These are phyloP conservation scores for Sternotherus odoratus DNA, from an alignment of 2,797 vertebrate species.

Conservation along the genomic window DNA sequence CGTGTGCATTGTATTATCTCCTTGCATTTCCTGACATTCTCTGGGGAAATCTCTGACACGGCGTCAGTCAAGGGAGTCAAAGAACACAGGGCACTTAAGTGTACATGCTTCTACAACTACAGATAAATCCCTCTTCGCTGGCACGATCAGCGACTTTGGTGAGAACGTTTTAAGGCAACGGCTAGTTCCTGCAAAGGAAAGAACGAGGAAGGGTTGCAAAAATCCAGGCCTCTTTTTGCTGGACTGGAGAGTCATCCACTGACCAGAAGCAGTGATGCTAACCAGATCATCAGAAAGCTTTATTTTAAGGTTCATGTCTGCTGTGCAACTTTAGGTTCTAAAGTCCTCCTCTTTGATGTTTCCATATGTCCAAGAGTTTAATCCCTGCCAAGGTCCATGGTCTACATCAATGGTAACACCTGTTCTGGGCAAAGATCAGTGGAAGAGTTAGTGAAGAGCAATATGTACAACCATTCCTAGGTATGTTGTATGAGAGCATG, in stretches of 20 bases:
- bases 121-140: constrained; percentile 58
- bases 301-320: constrained; percentile 18
- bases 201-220: constrained; percentile 49
- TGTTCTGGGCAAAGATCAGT: constrained; percentile 48
- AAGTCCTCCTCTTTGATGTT: constrained; percentile 63
- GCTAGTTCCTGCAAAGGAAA: constrained; percentile 67
- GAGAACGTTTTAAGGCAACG: constrained; percentile 75
- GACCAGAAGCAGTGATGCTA: constrained; percentile 59
- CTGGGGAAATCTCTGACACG: constrained; percentile 37
- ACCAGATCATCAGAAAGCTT: constrained; percentile 51
- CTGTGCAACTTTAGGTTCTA: constrained; percentile 56
- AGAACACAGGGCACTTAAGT: constrained; percentile 32
- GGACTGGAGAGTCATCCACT: constrained; percentile 58
- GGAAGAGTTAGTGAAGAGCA: constrained; percentile 19
- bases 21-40: neutral
- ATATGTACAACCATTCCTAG: neutral
- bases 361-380: constrained; percentile 56
- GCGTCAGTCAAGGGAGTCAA: constrained; percentile 50
- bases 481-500: neutral
- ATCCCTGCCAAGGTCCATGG: constrained; percentile 59
- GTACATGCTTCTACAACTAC: constrained; percentile 49
- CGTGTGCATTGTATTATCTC: constrained; percentile 36
- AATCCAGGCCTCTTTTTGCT: constrained; percentile 64
- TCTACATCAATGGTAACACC: constrained; percentile 68
- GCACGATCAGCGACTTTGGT: constrained; percentile 63